Conservation (phyloP, 2,113 vertebrate species). For the Nymphicus hollandicus region DNA sequence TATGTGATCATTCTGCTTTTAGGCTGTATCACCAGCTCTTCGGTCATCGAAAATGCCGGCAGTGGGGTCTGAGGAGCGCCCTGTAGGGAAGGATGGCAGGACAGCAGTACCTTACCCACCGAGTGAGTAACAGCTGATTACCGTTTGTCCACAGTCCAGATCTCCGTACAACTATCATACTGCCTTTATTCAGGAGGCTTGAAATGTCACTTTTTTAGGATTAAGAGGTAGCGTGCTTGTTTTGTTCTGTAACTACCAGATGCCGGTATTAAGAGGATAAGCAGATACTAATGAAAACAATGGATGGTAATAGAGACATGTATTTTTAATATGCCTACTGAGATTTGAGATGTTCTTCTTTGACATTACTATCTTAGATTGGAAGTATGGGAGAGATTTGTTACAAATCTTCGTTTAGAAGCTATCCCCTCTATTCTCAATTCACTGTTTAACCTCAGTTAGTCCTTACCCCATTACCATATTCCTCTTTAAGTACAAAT, state of each 20-base stretch:
- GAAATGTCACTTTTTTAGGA: not conserved
- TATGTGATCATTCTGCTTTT: not conserved
- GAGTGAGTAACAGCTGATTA: constrained; percentile 76
- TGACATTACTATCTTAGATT: not conserved
- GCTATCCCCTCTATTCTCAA: not conserved
- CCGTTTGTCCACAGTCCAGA: not conserved
- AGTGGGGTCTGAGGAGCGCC: constrained; percentile 85
- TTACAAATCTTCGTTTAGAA: not conserved
- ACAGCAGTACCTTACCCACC: constrained; percentile 91
- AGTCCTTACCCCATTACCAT: not conserved
- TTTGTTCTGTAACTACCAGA: not conserved
- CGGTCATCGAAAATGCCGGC: constrained; percentile 81
- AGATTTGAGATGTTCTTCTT: not conserved
- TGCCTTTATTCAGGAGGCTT: not conserved
- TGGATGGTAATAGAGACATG: not conserved
- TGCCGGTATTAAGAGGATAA: not conserved
- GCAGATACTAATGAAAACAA: not conserved
- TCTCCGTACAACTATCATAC: not conserved
- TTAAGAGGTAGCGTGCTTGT: not conserved
- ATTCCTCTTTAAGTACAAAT: not conserved
- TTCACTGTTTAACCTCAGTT: not conserved
- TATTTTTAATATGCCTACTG: not conserved
- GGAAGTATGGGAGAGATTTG: not conserved
- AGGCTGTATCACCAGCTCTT: constrained; percentile 86
- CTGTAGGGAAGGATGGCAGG: constrained; percentile 88